Conservation (phyloP, 2,113 vertebrate species). For the Amblyopsis rosae region DNA sequence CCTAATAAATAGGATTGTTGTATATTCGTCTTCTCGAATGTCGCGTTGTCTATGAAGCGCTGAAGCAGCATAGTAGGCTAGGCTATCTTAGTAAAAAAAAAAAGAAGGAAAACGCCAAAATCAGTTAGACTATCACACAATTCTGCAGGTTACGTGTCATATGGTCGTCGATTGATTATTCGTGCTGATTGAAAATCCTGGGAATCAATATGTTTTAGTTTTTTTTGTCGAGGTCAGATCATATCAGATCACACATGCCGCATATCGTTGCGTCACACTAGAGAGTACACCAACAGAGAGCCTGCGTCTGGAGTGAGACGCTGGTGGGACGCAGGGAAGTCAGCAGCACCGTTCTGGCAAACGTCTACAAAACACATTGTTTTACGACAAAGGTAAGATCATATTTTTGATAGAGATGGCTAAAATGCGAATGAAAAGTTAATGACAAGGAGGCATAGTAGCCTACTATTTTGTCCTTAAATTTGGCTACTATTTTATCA, state of each 20-base stretch:
- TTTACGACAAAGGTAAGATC: constrained; percentile 30
- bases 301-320: constrained; percentile 14
- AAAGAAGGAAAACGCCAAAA: too few species aligned
- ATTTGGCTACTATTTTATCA: background rate
- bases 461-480: background rate
- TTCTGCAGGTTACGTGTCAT: too few species aligned
- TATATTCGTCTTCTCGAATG: too few species aligned
- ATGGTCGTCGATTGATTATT: too few species aligned
- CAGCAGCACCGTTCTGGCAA: constrained; percentile 12
- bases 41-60: too few species aligned
- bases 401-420: background rate
- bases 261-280: constrained; percentile 52
- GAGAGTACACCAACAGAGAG: constrained; percentile 43
- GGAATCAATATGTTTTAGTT: too few species aligned
- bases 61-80: too few species aligned
- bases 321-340: background rate
- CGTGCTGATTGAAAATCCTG: too few species aligned
- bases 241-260: constrained; percentile 6
- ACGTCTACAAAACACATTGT: background rate
- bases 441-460: background rate
- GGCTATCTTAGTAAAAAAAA: too few species aligned
- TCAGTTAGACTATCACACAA: too few species aligned
- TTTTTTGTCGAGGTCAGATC: background rate
- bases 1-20: too few species aligned
- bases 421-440: background rate